Percentiles rank a stretch among this genome's conserved stretches.
Evolutionary conservation across 2,888 invertebrate species (phyloP).

Genomic region (Choreutis nemorana): DNA sequence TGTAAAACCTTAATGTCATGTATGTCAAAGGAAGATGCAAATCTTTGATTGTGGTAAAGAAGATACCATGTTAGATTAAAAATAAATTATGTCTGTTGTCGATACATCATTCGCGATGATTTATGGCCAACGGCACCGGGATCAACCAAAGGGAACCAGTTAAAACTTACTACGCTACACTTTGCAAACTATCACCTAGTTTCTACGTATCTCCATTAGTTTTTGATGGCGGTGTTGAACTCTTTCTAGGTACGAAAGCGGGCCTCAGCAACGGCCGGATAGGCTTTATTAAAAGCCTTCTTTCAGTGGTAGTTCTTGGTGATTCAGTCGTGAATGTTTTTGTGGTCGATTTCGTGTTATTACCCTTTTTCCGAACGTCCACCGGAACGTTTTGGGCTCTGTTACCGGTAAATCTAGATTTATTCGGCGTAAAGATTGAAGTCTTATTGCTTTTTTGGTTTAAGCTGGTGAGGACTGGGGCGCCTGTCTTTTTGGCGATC

Average conservation of each 20-base stretch:
- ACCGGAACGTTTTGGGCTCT: conserved; percentile 53
- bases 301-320: conserved; percentile 45
- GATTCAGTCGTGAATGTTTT: conserved; percentile 42
- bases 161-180: conserved; percentile 8
- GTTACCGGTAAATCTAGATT: conserved; percentile 37
- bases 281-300: conserved; percentile 41
- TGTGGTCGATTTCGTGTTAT: conserved; percentile 20
- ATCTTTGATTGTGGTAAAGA: too few species aligned
- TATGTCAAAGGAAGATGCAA: neutral
- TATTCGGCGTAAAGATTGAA: conserved; percentile 32
- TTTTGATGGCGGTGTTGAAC: conserved; percentile 27
- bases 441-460: conserved; percentile 44
- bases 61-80: too few species aligned
- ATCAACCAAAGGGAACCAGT: conserved; percentile 19
- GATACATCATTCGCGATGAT: too few species aligned
- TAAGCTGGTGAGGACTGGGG: conserved; percentile 22
- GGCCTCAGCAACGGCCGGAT: conserved; percentile 47
- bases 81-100: too few species aligned
- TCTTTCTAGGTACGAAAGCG: conserved; percentile 44
- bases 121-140: conserved; percentile 40
- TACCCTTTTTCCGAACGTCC: conserved; percentile 33
- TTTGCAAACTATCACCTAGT: too few species aligned
- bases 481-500: conserved; percentile 31
- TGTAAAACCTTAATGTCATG: neutral
- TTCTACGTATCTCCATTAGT: conserved; percentile 19